Percentiles rank a stretch among this genome's conserved stretches.
phyloP scores from a whole-genome alignment of 2,797 vertebrate species.

The Phrynocephalus forsythii region DNA sequence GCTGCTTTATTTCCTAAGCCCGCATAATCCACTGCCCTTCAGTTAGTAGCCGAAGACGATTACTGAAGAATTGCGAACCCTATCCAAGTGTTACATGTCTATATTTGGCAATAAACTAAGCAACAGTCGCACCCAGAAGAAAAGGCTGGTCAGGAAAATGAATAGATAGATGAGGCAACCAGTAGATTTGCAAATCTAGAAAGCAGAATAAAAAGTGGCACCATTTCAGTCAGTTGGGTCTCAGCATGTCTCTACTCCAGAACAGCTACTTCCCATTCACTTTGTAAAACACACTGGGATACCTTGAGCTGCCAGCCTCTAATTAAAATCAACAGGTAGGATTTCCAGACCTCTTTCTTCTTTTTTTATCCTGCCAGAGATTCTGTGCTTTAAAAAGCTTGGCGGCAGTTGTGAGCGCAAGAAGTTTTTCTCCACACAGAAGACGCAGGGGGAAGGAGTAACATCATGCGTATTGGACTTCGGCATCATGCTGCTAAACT shows the following conservation, averaged over 20 bases:
- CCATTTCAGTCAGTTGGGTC: background rate
- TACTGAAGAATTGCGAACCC: slow-evolving; percentile 52
- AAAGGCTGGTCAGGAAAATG: slow-evolving; percentile 28
- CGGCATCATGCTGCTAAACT: background rate
- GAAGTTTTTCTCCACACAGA: background rate
- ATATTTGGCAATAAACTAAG: slow-evolving; percentile 50
- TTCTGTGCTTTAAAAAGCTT: background rate
- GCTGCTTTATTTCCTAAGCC: slow-evolving; percentile 66
- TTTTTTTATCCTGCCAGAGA: background rate
- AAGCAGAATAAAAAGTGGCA: slow-evolving; percentile 15
- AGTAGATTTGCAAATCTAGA: background rate
- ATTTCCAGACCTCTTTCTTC: background rate
- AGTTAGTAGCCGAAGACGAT: slow-evolving; percentile 63
- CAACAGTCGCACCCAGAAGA: background rate
- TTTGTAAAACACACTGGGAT: background rate
- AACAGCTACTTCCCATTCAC: background rate
- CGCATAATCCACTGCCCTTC: slow-evolving; percentile 64
- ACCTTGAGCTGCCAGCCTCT: background rate
- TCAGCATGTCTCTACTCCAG: background rate
- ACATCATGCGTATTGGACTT: background rate
- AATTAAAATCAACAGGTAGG: slow-evolving; percentile 28
- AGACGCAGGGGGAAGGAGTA: background rate
- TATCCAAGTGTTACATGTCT: slow-evolving; percentile 65
- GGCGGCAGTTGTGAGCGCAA: background rate
- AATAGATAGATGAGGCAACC: background rate